Evolutionary conservation across 1,140 invertebrate genomes (phyloP).

Genomic region (Paralvinella palmiformis): DNA sequence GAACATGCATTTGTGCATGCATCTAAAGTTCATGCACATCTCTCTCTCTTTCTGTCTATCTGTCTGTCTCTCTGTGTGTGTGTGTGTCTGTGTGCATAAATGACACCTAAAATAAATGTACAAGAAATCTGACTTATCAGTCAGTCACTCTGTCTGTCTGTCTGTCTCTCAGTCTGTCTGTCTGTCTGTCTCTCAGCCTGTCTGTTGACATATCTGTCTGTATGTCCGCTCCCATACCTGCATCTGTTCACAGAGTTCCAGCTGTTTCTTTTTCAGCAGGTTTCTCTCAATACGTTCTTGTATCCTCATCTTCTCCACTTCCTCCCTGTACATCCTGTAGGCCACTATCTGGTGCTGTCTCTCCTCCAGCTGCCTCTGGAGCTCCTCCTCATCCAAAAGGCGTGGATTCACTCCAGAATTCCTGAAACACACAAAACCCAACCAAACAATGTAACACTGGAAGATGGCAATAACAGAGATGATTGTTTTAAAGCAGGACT

Average conservation of each 20-base stretch:
- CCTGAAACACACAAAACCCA: conserved; percentile 25
- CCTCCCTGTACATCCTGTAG: conserved; percentile 37
- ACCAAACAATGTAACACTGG: background rate
- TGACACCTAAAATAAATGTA: background rate
- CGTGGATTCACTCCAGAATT: conserved; percentile 26
- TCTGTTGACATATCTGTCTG: background rate
- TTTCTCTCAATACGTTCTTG: conserved; percentile 36
- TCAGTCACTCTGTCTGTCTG: background rate
- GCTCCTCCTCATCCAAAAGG: conserved; percentile 38
- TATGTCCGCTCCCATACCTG: conserved; percentile 29
- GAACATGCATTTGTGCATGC: no score
- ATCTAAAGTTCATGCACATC: no score
- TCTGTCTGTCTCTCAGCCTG: background rate
- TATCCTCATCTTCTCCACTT: conserved; percentile 41
- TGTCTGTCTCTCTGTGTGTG: background rate
- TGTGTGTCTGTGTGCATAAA: background rate
- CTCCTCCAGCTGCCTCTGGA: conserved; percentile 31
- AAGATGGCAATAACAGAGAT: no score
- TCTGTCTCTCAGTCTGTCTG: background rate
- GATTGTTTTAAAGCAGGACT: no score
- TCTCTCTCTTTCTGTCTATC: background rate
- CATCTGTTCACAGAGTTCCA: conserved; percentile 41
- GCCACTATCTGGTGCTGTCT: conserved; percentile 38
- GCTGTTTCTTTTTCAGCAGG: conserved; percentile 35
- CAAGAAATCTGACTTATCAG: background rate